Evolutionary conservation across 2,888 invertebrate species (phyloP).

Genomic region (Atrina japonica): DNA sequence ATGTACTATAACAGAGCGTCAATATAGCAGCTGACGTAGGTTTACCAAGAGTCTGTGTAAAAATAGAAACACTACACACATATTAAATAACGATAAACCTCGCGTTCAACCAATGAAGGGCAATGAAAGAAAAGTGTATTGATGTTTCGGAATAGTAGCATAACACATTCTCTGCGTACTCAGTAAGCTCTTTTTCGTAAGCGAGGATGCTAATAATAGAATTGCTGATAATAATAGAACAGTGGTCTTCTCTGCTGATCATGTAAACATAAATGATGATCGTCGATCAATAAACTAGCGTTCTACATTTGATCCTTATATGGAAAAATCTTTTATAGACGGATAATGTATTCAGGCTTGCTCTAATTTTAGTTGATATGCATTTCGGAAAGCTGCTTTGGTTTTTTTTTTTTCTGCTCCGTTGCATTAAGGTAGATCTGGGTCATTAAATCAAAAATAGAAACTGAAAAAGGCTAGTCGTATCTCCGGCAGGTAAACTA

Average conservation of each 20-base stretch:
- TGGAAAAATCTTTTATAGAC: too few species aligned
- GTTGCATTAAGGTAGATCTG: too few species aligned
- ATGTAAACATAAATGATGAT: too few species aligned
- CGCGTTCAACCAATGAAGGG: conserved; percentile 11
- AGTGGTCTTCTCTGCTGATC: conserved; percentile 12
- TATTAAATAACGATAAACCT: conserved; percentile 27
- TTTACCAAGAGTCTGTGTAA: conserved; percentile 15
- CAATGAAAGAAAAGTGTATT: neutral
- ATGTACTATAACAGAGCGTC: conserved; percentile 21
- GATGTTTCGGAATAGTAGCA: conserved; percentile 20
- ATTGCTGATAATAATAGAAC: conserved; percentile 28
- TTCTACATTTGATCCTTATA: too few species aligned
- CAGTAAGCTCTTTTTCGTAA: conserved; percentile 38
- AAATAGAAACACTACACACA: conserved; percentile 31
- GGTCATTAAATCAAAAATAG: too few species aligned
- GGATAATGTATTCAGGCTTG: too few species aligned
- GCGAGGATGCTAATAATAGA: conserved; percentile 38
- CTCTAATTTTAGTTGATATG: too few species aligned
- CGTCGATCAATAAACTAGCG: too few species aligned
- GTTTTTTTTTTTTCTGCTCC: too few species aligned
- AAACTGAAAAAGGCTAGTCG: too few species aligned
- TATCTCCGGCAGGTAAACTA: too few species aligned
- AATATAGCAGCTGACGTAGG: conserved; percentile 34
- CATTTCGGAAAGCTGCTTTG: too few species aligned
- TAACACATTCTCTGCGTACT: conserved; percentile 30